Conservation (phyloP, 2,888 invertebrate species). For the Sisyra nigra region DNA sequence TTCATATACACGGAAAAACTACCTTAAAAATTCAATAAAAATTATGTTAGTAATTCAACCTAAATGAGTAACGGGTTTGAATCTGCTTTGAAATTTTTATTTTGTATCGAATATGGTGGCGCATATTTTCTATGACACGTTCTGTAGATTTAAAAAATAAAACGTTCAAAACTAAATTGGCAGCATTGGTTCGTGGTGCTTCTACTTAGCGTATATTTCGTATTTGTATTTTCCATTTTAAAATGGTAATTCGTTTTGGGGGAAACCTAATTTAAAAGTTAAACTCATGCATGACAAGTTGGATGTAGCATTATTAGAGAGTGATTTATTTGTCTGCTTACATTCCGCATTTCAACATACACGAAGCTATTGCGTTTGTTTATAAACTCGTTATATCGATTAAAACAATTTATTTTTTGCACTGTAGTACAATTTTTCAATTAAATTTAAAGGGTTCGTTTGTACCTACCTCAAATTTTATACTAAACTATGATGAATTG, state of each 20-base stretch:
- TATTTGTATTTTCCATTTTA: constrained; percentile 5
- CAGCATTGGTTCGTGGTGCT: neutral
- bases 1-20: no score
- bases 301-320: no score
- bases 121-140: neutral
- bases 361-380: neutral
- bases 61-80: no score
- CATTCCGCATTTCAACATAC: neutral
- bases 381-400: no score
- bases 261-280: constrained; percentile 5
- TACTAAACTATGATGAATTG: no score
- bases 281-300: constrained; percentile 4
- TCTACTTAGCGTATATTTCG: neutral
- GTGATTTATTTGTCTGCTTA: neutral
- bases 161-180: neutral
- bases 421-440: no score
- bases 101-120: neutral
- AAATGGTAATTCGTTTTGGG: constrained; percentile 7
- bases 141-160: neutral
- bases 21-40: no score
- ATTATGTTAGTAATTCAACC: no score
- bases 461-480: no score
- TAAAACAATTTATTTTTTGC: no score
- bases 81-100: neutral
- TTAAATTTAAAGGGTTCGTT: no score